Evolutionary conservation across 64 coral and sea anemone species (phyloP), one percentile per base, ranked within the genome.

Genomic region (Cladopsammia gracilis): DNA sequence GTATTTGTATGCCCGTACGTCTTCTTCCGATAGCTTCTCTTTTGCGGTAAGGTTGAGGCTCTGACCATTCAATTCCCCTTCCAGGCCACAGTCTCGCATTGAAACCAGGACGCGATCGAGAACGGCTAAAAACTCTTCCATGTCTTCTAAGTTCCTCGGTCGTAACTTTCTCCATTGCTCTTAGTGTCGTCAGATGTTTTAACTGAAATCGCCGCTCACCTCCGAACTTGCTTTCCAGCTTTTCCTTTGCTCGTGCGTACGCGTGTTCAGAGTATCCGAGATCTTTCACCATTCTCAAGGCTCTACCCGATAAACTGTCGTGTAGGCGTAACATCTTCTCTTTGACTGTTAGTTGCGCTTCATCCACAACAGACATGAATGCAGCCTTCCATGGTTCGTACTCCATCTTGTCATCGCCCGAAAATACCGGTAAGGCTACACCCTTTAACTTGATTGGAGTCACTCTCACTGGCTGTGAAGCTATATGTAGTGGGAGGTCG

Each of bases 321-420:
- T 90, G 73, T 61, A 87, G 68, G 53, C 75, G 82, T 10, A 93
- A 70, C 73, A 88, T 93, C 88, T 88, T 93, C 25, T 93, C 74
- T 13, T 88, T 93, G n/a, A 78, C 74, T 18, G 92, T 70, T 19
- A 93, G 76, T 44, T 85, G 50, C 2, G 79, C 43, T 58, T 86
- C 74, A 54, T 78, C 72, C 7, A 93, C 72, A 24, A 79, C 64
- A 1, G 74, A 88, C 75, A 93, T 88, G 46, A 93, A 93, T 18
- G 91, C 71, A 10, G 71, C 74, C 67, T 90, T 90, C 88, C 88
- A 90, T 79, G 89, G 64, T 57, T 77, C 75, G 42, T 90, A 90
- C 52, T 93, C 62, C 42, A 64, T 78, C 81, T 93, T 93, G 57
- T 73, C 52, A 22, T 93, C 50, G 43, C 85, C 92, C 16, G 92